These are phyloP conservation scores for Lacerta agilis DNA, from an alignment of 2,797 vertebrate species.

Conservation along the genomic window DNA sequence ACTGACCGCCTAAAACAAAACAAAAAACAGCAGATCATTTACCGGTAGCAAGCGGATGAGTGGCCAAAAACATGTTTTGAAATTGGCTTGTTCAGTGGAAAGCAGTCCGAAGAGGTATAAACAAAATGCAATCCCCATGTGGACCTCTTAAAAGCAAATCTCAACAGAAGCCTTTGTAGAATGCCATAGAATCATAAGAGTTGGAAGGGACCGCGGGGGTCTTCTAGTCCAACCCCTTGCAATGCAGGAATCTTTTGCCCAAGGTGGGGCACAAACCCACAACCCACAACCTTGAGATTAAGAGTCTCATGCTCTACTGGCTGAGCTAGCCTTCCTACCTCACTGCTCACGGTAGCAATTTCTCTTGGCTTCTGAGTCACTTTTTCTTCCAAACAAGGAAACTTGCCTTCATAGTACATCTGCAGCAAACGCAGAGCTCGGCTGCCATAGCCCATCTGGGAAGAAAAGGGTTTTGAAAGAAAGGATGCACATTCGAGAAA, in stretches of 20 bases:
- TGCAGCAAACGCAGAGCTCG: slow-evolving; percentile 90
- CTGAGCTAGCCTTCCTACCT: slow-evolving; percentile 77
- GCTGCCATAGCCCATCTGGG: slow-evolving; percentile 97
- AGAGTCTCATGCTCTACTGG: too few relatives aligned
- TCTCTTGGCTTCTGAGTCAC: slow-evolving; percentile 73
- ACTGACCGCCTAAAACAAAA: slow-evolving; percentile 85
- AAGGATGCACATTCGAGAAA: not conserved
- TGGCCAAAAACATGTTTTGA: not conserved
- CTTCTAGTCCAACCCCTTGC: too few relatives aligned
- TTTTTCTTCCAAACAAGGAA: slow-evolving; percentile 90
- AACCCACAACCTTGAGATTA: too few relatives aligned
- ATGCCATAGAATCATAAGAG: too few relatives aligned
- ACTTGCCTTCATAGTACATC: slow-evolving; percentile 95
- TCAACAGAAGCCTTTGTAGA: not conserved
- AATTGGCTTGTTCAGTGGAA: too few relatives aligned
- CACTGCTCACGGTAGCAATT: slow-evolving; percentile 90
- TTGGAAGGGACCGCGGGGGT: too few relatives aligned
- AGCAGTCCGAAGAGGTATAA: not conserved
- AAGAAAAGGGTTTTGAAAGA: not conserved
- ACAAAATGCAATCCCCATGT: not conserved
- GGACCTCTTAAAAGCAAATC: too few relatives aligned
- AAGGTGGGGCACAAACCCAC: too few relatives aligned
- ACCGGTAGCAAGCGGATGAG: not conserved
- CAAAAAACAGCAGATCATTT: not conserved
- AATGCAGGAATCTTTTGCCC: too few relatives aligned